These are phyloP conservation scores for Leptinotarsa defecta DNA, from an alignment of 1,140 invertebrate species.

Conservation along the genomic window DNA sequence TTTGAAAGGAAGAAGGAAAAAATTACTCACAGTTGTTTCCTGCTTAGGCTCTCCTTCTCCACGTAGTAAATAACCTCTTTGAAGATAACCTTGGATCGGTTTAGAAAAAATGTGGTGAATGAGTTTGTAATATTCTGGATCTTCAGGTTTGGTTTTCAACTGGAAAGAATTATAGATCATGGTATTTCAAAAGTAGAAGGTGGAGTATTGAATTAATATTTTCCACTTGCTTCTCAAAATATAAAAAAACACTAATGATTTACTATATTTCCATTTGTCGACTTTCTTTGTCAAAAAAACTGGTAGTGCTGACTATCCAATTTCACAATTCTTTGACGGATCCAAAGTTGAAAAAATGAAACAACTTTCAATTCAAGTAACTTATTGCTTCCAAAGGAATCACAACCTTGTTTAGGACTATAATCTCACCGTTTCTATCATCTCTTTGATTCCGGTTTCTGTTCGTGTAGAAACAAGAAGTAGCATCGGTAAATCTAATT, in stretches of 20 bases:
- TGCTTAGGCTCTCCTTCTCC: constrained; percentile 44
- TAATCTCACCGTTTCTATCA: constrained; percentile 61
- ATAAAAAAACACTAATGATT: too few relatives aligned
- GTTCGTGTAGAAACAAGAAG: constrained; percentile 70
- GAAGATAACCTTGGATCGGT: constrained; percentile 65
- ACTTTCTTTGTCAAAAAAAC: too few relatives aligned
- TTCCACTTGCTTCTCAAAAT: too few relatives aligned
- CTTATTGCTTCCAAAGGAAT: too few relatives aligned
- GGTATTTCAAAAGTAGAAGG: too few relatives aligned
- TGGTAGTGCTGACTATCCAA: too few relatives aligned
- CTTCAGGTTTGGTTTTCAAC: constrained; percentile 50
- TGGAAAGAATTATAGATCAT: constrained; percentile 22
- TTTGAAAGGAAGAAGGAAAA: background rate
- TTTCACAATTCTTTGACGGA: too few relatives aligned
- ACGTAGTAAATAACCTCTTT: constrained; percentile 63
- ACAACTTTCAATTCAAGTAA: too few relatives aligned
- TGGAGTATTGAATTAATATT: too few relatives aligned
- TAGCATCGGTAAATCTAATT: constrained; percentile 63
- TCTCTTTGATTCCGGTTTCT: constrained; percentile 65
- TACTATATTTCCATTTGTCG: too few relatives aligned
- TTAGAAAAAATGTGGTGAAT: constrained; percentile 60
- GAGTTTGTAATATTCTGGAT: constrained; percentile 63
- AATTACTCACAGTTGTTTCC: constrained; percentile 46
- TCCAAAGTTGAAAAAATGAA: too few relatives aligned
- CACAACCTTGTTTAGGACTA: too few relatives aligned